These are phyloP conservation scores for Eupelmus urozonus DNA, from an alignment of 2,888 invertebrate species.

Conservation along the genomic window DNA sequence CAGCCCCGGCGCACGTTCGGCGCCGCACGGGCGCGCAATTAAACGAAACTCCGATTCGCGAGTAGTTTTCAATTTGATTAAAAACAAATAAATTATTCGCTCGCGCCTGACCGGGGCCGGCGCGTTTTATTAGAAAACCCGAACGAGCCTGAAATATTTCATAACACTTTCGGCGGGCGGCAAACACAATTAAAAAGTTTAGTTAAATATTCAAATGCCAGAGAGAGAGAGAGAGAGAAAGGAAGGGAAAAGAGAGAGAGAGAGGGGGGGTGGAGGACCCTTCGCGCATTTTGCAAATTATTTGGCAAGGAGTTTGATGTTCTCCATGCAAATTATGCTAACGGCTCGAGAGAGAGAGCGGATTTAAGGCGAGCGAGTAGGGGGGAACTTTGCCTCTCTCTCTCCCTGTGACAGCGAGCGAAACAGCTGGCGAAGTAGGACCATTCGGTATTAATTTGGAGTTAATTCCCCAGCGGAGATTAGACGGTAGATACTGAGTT, in stretches of 20 bases:
- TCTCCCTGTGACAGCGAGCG: constrained; percentile 50
- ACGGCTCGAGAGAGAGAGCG: constrained; percentile 47
- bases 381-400: too few relatives aligned
- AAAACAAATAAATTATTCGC: constrained; percentile 39
- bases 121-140: constrained; percentile 3
- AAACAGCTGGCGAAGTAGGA: constrained; percentile 54
- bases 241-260: too few relatives aligned
- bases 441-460: constrained; percentile 61
- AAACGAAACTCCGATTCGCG: constrained; percentile 25
- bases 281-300: constrained; percentile 48
- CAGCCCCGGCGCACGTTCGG: too few relatives aligned
- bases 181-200: constrained; percentile 51
- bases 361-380: constrained; percentile 51
- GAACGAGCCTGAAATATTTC: constrained; percentile 25
- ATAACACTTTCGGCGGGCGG: not conserved
- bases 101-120: not conserved
- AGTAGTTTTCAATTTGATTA: constrained; percentile 31
- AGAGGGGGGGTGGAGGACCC: not conserved
- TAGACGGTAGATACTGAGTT: constrained; percentile 54
- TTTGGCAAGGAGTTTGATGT: constrained; percentile 53
- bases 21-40: too few relatives aligned
- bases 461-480: constrained; percentile 61
- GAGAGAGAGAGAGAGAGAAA: too few relatives aligned
- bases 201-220: constrained; percentile 41
- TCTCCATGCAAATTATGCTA: constrained; percentile 54